Evolutionary conservation across 2,797 vertebrate species (phyloP).

Genomic region (Bradypus variegatus): DNA sequence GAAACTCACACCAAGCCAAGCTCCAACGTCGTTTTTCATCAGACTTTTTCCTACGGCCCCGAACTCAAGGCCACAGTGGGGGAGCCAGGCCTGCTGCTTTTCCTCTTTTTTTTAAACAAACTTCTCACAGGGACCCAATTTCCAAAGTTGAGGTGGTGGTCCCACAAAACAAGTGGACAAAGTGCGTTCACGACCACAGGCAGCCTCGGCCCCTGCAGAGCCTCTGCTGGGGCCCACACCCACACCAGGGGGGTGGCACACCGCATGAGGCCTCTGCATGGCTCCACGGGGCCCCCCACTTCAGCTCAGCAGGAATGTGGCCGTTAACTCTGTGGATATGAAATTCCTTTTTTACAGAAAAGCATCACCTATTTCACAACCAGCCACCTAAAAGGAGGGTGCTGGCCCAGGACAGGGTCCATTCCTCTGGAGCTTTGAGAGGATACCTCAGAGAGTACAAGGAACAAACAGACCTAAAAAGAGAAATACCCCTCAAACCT

Average conservation of each 20-base stretch:
- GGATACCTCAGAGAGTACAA: background rate
- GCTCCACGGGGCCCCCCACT: background rate
- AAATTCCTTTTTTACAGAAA: background rate
- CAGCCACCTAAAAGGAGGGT: background rate
- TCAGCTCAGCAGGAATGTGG: background rate
- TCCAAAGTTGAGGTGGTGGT: background rate
- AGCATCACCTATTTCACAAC: background rate
- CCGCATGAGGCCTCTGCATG: background rate
- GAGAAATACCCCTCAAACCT: background rate
- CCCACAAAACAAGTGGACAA: background rate
- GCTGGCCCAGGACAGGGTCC: background rate
- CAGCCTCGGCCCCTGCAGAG: background rate
- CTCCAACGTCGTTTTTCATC: background rate
- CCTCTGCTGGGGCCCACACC: background rate
- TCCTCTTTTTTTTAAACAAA: background rate
- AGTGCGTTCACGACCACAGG: background rate
- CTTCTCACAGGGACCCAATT: background rate
- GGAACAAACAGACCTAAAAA: background rate
- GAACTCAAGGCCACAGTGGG: background rate
- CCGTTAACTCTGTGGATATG: background rate
- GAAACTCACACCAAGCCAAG: background rate
- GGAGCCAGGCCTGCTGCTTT: slow-evolving; percentile 16
- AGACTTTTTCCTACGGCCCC: slow-evolving; percentile 30
- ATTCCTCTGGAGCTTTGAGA: background rate
- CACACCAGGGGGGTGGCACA: background rate